Evolutionary conservation across 2,888 invertebrate species (phyloP).

Genomic region (Oscheius sp.): DNA sequence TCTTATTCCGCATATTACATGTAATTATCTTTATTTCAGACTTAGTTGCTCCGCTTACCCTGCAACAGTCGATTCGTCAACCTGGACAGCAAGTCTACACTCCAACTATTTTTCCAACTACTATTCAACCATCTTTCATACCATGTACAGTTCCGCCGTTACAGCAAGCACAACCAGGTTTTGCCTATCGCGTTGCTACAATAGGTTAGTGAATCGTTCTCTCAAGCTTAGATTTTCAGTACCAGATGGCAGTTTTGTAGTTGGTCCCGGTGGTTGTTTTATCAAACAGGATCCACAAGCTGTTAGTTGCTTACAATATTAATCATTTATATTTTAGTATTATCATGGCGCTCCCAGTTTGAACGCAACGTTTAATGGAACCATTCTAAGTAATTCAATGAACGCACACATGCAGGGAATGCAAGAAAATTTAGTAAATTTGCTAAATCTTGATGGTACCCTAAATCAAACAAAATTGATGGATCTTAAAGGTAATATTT

Average conservation of each 20-base stretch:
- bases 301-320: background rate
- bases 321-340: background rate
- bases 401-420: constrained; percentile 6
- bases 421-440: constrained; percentile 29
- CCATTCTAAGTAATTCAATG: constrained; percentile 23
- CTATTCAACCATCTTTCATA: background rate
- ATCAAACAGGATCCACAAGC: background rate
- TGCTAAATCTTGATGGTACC: constrained; percentile 25
- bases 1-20: background rate
- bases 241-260: background rate
- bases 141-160: constrained; percentile 6
- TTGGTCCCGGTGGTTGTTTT: background rate
- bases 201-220: background rate
- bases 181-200: constrained; percentile 4
- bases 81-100: background rate
- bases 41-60: background rate
- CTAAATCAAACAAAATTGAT: constrained; percentile 3
- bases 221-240: background rate
- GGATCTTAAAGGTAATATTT: background rate
- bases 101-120: background rate
- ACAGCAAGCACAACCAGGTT: background rate
- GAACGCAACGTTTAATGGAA: constrained; percentile 4
- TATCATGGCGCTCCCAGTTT: background rate
- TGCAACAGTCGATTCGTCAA: background rate
- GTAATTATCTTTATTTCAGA: background rate